Percentiles rank a stretch among this genome's conserved stretches.
These are phyloP conservation scores for Timema cristinae DNA, from an alignment of 2,888 invertebrate species.

Conservation along the genomic window DNA sequence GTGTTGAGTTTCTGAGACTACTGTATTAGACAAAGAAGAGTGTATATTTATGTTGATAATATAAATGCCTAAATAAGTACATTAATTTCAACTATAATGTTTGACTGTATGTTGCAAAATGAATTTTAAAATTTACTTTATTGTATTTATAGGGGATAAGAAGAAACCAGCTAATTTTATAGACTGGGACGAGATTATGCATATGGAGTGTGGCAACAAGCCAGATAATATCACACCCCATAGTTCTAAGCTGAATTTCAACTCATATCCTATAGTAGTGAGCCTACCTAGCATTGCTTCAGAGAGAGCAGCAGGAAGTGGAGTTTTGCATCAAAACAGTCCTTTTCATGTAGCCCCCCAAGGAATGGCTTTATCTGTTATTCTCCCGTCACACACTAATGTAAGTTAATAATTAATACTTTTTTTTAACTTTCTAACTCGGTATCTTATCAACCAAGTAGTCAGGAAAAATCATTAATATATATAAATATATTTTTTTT, in stretches of 20 bases:
- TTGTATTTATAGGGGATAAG: not conserved
- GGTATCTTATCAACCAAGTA: not conserved
- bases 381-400: conserved; percentile 43
- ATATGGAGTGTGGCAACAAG: not conserved
- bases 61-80: too few relatives aligned
- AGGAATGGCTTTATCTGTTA: conserved; percentile 48
- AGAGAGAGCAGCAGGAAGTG: conserved; percentile 35
- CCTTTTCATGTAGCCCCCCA: conserved; percentile 46
- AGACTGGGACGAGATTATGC: conserved; percentile 26
- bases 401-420: conserved; percentile 41
- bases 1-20: too few relatives aligned
- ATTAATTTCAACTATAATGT: too few relatives aligned
- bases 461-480: too few relatives aligned
- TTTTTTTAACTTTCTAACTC: not conserved
- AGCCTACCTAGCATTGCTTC: conserved; percentile 45
- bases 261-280: conserved; percentile 42
- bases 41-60: too few relatives aligned
- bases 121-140: not conserved
- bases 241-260: conserved; percentile 32
- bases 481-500: too few relatives aligned
- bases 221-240: not conserved
- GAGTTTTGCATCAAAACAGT: conserved; percentile 45
- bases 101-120: not conserved
- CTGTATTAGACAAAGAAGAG: too few relatives aligned
- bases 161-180: conserved; percentile 10